phyloP scores from a whole-genome alignment of 2,113 vertebrate genomes.

The Scomber colias region DNA sequence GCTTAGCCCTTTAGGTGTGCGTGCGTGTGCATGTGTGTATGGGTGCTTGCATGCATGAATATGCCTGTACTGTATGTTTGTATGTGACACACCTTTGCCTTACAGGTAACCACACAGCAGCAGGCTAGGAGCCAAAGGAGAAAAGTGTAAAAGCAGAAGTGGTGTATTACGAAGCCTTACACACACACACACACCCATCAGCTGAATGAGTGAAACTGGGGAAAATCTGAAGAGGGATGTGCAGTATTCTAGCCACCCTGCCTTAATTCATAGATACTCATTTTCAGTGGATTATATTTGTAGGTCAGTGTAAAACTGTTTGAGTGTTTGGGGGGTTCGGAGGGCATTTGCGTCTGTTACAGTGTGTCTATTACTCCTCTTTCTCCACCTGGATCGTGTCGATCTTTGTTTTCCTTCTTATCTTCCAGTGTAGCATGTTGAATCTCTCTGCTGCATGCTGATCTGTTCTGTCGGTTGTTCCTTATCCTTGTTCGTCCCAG shows the following conservation, averaged over 20 bases:
- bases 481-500: constrained; percentile 18
- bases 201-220: constrained; percentile 32
- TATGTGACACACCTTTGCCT: constrained; percentile 81
- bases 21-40: constrained; percentile 38
- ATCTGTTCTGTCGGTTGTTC: constrained; percentile 33
- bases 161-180: constrained; percentile 78
- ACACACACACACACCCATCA: constrained; percentile 62
- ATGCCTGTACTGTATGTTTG: constrained; percentile 71
- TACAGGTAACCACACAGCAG: constrained; percentile 80
- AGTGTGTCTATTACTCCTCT: constrained; percentile 38
- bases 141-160: constrained; percentile 40
- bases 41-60: constrained; percentile 61
- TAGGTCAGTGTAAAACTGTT: constrained; percentile 28
- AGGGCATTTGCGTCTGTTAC: constrained; percentile 51
- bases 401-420: constrained; percentile 33
- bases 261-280: constrained; percentile 76
- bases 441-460: constrained; percentile 59
- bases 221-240: constrained; percentile 57
- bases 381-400: constrained; percentile 26
- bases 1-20: constrained; percentile 73
- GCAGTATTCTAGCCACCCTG: constrained; percentile 75
- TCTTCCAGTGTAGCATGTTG: constrained; percentile 57
- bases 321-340: constrained; percentile 14
- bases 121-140: constrained; percentile 77
- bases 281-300: constrained; percentile 46